A percentile compares a stretch with the other conserved stretches of the same genome.
Conservation (phyloP, 2,113 vertebrate genomes). For the Hippocampus barbouri region DNA sequence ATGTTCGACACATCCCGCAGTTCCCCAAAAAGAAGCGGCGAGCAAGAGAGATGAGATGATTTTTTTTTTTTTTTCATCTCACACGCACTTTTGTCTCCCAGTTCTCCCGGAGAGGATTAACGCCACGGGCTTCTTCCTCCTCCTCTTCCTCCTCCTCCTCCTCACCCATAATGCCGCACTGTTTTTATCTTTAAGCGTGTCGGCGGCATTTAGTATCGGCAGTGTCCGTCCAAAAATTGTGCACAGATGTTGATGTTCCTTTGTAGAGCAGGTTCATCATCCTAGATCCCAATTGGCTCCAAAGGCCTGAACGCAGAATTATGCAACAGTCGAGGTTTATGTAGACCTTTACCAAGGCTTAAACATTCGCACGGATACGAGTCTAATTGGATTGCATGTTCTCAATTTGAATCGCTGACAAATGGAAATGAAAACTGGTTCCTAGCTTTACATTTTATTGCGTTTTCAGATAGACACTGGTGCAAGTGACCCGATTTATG, state of each 20-base stretch:
- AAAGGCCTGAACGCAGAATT: neutral
- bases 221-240: neutral
- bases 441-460: neutral
- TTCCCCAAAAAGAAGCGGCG: conserved; percentile 1
- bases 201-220: neutral
- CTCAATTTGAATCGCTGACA: neutral
- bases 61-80: conserved; percentile 18
- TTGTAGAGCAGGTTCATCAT: neutral
- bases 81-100: conserved; percentile 5
- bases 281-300: neutral
- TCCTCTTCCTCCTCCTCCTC: conserved; percentile 43
- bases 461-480: neutral
- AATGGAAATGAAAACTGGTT: neutral
- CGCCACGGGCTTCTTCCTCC: conserved; percentile 44
- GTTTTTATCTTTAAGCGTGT: conserved; percentile 2
- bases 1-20: neutral
- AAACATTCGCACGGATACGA: neutral
- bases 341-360: neutral
- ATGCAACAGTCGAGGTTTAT: neutral
- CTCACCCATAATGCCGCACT: conserved; percentile 42
- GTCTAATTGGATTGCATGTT: neutral
- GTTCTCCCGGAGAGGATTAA: conserved; percentile 59
- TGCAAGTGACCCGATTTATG: neutral
- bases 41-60: conserved; percentile 29
- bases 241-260: neutral